Percentiles rank a stretch among this genome's conserved stretches.
Conservation (phyloP, 1,140 invertebrate genomes). For the Ephestia elutella region DNA sequence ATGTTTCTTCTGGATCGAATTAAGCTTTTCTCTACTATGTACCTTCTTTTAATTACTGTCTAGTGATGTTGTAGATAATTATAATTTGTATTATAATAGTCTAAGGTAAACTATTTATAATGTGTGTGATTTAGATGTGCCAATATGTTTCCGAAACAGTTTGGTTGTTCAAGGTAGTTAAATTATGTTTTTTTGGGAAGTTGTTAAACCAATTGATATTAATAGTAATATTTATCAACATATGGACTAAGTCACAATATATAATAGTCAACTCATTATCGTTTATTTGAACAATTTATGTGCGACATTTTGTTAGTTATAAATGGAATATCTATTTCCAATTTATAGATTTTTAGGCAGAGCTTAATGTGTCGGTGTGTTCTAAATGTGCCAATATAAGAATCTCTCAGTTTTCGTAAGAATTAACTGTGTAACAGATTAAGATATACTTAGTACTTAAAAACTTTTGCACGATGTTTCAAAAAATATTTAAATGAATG, state of each 20-base stretch:
- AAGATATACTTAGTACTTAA: slow-evolving; percentile 24
- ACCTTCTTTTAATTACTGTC: too few species aligned
- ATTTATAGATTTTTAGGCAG: slow-evolving; percentile 17
- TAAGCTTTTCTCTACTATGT: too few species aligned
- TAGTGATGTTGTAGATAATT: slow-evolving; percentile 7
- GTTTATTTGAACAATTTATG: not conserved
- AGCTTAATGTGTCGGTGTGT: slow-evolving; percentile 42
- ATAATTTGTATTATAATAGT: slow-evolving; percentile 12
- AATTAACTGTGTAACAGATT: not conserved
- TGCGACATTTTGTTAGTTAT: not conserved
- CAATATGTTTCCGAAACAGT: not conserved
- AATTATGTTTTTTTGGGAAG: not conserved
- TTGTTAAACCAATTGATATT: not conserved
- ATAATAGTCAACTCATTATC: not conserved
- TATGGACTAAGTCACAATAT: not conserved
- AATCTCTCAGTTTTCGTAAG: not conserved
- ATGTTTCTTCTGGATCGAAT: not conserved
- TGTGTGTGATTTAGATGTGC: slow-evolving; percentile 5
- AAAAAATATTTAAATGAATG: slow-evolving; percentile 15
- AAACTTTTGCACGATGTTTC: slow-evolving; percentile 34
- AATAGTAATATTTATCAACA: not conserved
- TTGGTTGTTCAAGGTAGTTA: not conserved
- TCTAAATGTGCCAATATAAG: slow-evolving; percentile 37
- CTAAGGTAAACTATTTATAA: not conserved
- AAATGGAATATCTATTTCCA: not conserved